Percentiles rank a stretch among this genome's conserved stretches.
Conservation (phyloP, 2,888 invertebrate genomes). For the Mythimna albipuncta region DNA sequence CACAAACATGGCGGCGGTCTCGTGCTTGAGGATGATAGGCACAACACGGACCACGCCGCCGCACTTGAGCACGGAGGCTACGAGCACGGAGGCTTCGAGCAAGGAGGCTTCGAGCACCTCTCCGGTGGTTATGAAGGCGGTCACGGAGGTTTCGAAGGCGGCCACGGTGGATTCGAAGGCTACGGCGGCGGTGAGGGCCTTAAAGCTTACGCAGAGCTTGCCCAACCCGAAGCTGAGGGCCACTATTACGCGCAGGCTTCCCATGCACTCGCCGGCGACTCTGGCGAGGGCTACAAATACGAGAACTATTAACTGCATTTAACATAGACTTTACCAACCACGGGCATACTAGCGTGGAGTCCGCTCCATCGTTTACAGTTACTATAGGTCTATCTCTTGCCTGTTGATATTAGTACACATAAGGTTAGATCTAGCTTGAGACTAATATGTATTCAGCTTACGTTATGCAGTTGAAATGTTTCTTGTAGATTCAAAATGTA, state of each 20-base stretch:
- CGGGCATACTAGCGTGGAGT: slow-evolving; percentile 72
- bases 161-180: slow-evolving; percentile 73
- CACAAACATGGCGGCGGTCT: slow-evolving; percentile 91
- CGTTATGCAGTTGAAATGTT: slow-evolving; percentile 71
- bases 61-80: slow-evolving; percentile 74
- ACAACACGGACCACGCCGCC: slow-evolving; percentile 80
- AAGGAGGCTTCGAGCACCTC: slow-evolving; percentile 61
- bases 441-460: slow-evolving; percentile 70
- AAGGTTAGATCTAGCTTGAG: slow-evolving; percentile 67
- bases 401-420: slow-evolving; percentile 76
- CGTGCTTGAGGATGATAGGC: slow-evolving; percentile 91
- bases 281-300: slow-evolving; percentile 84
- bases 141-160: slow-evolving; percentile 62
- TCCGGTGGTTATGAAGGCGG: slow-evolving; percentile 65
- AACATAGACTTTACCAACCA: slow-evolving; percentile 63
- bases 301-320: slow-evolving; percentile 81
- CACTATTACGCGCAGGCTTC: slow-evolving; percentile 78
- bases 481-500: slow-evolving; percentile 76
- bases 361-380: slow-evolving; percentile 71
- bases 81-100: slow-evolving; percentile 71
- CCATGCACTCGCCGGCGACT: slow-evolving; percentile 76
- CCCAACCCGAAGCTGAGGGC: slow-evolving; percentile 78
- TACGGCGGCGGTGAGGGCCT: slow-evolving; percentile 82
- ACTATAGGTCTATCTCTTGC: slow-evolving; percentile 80
- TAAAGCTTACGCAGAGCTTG: slow-evolving; percentile 80